Base-by-base conservation (phyloP, 2,888 invertebrate genomes). In the Epiblema foenella region DNA sequence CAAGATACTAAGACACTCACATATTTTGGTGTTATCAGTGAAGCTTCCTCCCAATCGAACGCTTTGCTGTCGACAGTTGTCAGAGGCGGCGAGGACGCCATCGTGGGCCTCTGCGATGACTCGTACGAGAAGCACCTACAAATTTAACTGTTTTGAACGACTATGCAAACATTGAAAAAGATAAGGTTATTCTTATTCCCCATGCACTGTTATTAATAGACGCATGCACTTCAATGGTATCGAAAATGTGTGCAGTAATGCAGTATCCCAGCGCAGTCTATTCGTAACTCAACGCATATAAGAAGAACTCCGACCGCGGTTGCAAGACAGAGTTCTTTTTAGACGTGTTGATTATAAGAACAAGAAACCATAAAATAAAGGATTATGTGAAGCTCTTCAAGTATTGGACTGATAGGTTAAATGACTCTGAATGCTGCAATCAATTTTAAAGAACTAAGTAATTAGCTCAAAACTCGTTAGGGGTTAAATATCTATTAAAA, bases 111-210 rank as follows among this genome's bases (percentile, higher is more conserved):
- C 83, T 95, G 96, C 17, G 95, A 92, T 57, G 95, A 95, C 81
- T 96, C 96, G 79, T 96, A 96, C 1, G 96, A 96, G 79, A 96
- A 95, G 83, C 96, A 96, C 95, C 96, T 96, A 84, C 68, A 88
- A 73, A 57, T 76, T 54, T 1, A 57, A 24, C 10, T 51, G n/a
- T 49, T 15, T 54, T 71, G 1, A 52, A 17, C n/a, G 65, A 58
- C 9, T 17, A 12, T 20, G 10, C 1, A 20, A 42, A 37, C n/a
- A 9, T 15, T 54, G 12, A 0, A 8, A 46, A 3, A 46, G 12
- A 18, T 10, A 20, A 39, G 39, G 12, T 17, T 11, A 46, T n/a
- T 37, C 15, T 37, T 37, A 24, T 59, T 51, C 49, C 58, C 56
- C 67, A 67, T 67, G 66, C 66, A 24, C n/a, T 65, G 10, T 37